Evolutionary conservation across 2,113 vertebrate species (phyloP).

Genomic region (Peromyscus leucopus): DNA sequence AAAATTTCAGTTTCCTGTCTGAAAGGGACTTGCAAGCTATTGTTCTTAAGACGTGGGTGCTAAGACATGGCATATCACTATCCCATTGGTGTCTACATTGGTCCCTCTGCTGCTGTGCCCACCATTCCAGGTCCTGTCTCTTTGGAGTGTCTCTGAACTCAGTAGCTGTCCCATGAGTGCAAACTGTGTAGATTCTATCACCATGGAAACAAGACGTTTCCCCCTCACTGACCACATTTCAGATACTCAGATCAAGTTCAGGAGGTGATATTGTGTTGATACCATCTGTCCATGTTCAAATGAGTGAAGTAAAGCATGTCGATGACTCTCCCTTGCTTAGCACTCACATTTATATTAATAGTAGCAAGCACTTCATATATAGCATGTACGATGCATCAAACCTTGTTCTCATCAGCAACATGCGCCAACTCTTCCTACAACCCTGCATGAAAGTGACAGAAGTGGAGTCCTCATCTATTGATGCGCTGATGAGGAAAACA

Average conservation of each 20-base stretch:
- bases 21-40: background rate
- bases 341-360: background rate
- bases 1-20: background rate
- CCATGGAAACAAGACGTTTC: background rate
- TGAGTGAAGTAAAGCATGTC: background rate
- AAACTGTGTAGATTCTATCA: background rate
- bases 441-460: background rate
- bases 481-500: background rate
- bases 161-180: background rate
- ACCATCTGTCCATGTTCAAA: background rate
- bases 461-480: background rate
- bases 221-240: background rate
- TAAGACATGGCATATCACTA: background rate
- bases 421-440: background rate
- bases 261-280: background rate
- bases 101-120: background rate
- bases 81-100: rapidly evolving
- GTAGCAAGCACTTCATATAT: background rate
- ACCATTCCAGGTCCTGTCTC: rapidly evolving
- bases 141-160: background rate
- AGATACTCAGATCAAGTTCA: background rate
- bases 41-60: background rate
- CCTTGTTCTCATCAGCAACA: background rate
- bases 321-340: background rate
- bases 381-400: too few relatives aligned